These are phyloP conservation scores for Hydrozoanthus tunicans DNA, from an alignment of 64 coral and sea anemone genomes.

Conservation along the genomic window DNA sequence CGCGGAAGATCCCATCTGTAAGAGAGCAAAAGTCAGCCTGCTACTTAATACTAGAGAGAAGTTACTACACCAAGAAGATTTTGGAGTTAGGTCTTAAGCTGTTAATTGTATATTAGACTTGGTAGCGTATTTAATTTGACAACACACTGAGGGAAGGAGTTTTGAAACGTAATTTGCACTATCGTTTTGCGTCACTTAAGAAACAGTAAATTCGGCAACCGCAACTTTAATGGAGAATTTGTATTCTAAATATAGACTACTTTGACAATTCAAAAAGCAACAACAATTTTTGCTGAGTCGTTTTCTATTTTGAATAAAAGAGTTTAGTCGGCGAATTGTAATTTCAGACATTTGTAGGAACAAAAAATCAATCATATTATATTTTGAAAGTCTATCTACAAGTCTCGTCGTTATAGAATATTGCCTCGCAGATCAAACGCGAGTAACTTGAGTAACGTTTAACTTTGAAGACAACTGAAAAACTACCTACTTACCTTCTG, in stretches of 20 bases:
- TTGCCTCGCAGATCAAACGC: constrained; percentile 12
- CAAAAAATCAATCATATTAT: neutral
- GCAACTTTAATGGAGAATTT: neutral
- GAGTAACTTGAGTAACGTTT: neutral
- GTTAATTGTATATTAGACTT: neutral
- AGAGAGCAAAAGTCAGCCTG: neutral
- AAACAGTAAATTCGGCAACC: too few relatives aligned
- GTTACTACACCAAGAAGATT: neutral
- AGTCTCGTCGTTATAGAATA: constrained; percentile 1
- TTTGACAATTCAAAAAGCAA: neutral
- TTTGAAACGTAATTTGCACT: too few relatives aligned
- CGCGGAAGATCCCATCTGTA: constrained; percentile 49
- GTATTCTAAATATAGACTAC: neutral
- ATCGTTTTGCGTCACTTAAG: too few relatives aligned
- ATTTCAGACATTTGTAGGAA: constrained; percentile 6
- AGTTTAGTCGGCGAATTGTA: neutral
- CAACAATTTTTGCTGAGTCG: neutral
- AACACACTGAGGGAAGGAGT: too few relatives aligned
- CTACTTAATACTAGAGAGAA: neutral
- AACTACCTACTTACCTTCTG: constrained; percentile 3
- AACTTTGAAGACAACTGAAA: neutral
- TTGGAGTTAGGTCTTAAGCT: neutral
- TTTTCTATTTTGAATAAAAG: neutral
- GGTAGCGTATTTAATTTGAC: too few relatives aligned
- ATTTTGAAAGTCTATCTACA: neutral